Evolutionary conservation across 2,113 vertebrate species (phyloP).

Genomic region (Vulpes ferrilata): DNA sequence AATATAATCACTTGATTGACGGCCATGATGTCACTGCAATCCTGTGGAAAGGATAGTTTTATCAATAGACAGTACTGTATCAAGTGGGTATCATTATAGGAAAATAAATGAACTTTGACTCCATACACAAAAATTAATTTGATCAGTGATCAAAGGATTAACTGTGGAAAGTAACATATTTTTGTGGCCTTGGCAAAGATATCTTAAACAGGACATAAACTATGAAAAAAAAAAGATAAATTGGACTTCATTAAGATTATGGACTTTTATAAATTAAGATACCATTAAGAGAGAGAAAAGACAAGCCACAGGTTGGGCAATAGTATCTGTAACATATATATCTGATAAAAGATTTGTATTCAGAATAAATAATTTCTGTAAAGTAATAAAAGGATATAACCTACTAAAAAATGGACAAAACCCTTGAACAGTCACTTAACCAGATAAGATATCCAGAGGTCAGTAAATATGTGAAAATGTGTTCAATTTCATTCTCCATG

Average conservation of each 20-base stretch:
- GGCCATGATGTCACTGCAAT: not conserved
- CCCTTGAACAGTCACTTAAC: not conserved
- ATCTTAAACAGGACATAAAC: slow-evolving; percentile 16
- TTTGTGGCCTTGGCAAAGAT: not conserved
- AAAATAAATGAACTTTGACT: not conserved
- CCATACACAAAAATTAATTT: not conserved
- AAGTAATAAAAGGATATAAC: not conserved
- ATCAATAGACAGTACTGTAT: not conserved
- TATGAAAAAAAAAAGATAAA: slow-evolving; percentile 26
- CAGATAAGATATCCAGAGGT: not conserved
- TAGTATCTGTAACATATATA: not conserved
- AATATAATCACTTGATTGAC: not conserved
- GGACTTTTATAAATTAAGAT: not conserved
- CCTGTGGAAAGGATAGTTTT: not conserved
- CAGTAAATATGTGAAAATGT: not conserved
- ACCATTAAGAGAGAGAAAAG: not conserved
- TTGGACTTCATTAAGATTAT: slow-evolving; percentile 11
- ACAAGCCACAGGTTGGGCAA: not conserved
- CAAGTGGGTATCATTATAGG: not conserved
- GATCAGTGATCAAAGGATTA: not conserved
- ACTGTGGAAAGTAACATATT: not conserved
- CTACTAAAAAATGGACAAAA: slow-evolving; percentile 11
- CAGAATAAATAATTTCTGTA: not conserved
- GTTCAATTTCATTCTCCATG: not conserved
- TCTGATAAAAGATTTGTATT: slow-evolving; percentile 6